Evolutionary conservation across 2,797 vertebrate genomes (phyloP).

Genomic region (Aselliscus stoliczkanus): DNA sequence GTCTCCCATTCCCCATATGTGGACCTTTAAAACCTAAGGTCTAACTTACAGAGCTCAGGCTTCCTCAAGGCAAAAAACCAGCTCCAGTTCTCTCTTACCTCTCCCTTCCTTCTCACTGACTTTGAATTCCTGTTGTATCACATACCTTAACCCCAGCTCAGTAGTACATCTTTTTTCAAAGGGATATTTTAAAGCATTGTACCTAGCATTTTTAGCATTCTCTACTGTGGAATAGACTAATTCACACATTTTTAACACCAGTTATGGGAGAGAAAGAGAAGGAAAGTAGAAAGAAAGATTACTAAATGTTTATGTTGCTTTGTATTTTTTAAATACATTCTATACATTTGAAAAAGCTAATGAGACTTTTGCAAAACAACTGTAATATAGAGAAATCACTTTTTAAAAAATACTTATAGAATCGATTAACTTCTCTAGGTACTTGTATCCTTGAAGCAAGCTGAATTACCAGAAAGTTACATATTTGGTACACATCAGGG

Average conservation of each 20-base stretch:
- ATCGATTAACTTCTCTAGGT: not conserved
- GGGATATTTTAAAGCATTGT: not conserved
- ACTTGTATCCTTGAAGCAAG: not conserved
- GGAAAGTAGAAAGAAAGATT: not conserved
- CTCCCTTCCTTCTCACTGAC: not conserved
- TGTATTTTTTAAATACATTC: not conserved
- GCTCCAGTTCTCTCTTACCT: not conserved
- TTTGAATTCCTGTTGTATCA: not conserved
- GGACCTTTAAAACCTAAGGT: not conserved
- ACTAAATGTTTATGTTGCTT: not conserved
- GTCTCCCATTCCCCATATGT: not conserved
- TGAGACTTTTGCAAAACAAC: conserved; percentile 21
- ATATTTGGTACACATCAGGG: not conserved
- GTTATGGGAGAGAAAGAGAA: not conserved
- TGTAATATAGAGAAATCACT: not conserved
- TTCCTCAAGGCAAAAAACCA: not conserved
- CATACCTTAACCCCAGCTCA: not conserved
- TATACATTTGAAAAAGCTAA: conserved; percentile 18
- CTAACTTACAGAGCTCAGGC: not conserved
- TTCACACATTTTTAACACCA: not conserved
- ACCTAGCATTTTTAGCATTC: not conserved
- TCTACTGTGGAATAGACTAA: not conserved
- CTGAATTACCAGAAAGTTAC: not conserved
- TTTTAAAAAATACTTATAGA: not conserved
- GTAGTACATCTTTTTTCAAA: no score